Evolutionary conservation across 23 tunicate species (phyloP).

Genomic region (Halocynthia aurantium): DNA sequence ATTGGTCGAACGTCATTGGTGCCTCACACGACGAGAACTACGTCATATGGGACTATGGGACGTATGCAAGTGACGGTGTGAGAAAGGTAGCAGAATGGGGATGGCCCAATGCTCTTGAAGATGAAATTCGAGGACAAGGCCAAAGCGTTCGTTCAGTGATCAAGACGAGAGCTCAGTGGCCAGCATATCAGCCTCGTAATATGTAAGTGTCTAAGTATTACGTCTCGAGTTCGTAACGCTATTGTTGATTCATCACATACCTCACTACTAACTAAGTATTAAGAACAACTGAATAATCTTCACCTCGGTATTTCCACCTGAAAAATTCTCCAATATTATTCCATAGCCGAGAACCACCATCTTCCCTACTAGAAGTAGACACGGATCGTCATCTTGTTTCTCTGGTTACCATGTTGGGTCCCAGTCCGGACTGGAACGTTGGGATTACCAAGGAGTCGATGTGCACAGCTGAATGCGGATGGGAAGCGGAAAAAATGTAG

Average conservation of each 20-base stretch:
- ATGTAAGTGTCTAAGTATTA: conserved; percentile 43
- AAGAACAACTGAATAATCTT: background rate
- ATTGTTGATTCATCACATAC: background rate
- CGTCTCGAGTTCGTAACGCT: background rate
- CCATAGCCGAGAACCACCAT: conserved; percentile 61
- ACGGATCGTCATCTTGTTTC: conserved; percentile 57
- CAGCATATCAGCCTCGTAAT: conserved; percentile 79
- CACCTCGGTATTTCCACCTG: background rate
- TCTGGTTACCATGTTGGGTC: conserved; percentile 88
- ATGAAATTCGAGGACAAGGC: conserved; percentile 48
- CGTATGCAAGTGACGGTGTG: conserved; percentile 65
- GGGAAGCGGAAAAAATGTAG: conserved; percentile 54
- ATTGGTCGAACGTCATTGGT: conserved; percentile 97
- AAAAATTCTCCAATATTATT: background rate
- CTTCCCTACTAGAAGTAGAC: conserved; percentile 50
- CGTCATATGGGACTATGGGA: conserved; percentile 89
- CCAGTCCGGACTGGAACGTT: conserved; percentile 98
- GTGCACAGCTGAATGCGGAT: conserved; percentile 80
- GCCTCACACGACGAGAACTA: conserved; percentile 60
- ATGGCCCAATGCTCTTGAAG: conserved; percentile 60
- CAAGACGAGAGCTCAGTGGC: conserved; percentile 97
- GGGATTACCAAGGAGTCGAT: conserved; percentile 70
- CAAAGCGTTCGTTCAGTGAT: conserved; percentile 71
- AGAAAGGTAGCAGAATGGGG: conserved; percentile 98
- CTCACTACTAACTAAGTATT: background rate